These are phyloP conservation scores for Dolichomitus sp. DNA, from an alignment of 2,888 invertebrate species.

Conservation along the genomic window DNA sequence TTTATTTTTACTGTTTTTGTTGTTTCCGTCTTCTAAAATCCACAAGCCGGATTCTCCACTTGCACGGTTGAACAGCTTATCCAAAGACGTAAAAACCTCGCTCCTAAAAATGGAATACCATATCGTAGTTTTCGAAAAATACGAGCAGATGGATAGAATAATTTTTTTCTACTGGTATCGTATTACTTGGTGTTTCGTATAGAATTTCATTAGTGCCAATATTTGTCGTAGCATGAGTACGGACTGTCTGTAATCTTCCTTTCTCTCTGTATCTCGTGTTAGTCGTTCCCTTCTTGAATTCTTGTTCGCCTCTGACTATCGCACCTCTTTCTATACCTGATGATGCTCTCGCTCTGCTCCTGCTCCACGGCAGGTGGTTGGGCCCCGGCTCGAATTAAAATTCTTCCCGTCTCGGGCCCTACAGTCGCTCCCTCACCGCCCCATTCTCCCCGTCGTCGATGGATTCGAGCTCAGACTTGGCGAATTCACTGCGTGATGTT, in stretches of 20 bases:
- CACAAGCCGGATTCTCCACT: slow-evolving; percentile 8
- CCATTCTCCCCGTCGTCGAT: slow-evolving; percentile 29
- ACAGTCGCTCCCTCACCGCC: slow-evolving; percentile 11
- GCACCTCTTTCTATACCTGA: slow-evolving; percentile 43
- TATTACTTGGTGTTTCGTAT: slow-evolving; percentile 32
- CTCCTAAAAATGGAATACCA: slow-evolving; percentile 25
- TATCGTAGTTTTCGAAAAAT: slow-evolving; percentile 41
- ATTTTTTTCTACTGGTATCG: slow-evolving; percentile 42
- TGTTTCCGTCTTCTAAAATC: slow-evolving; percentile 24
- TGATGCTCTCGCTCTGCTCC: slow-evolving; percentile 9
- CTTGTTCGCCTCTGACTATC: neutral
- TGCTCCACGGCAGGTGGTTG: slow-evolving; percentile 2
- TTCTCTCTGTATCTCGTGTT: slow-evolving; percentile 28
- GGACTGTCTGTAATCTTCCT: slow-evolving; percentile 3
- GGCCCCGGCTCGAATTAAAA: slow-evolving; percentile 47
- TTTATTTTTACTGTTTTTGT: neutral
- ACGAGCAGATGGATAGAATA: slow-evolving; percentile 42
- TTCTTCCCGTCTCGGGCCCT: slow-evolving; percentile 52
- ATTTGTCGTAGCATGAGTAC: slow-evolving; percentile 31
- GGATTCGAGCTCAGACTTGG: slow-evolving; percentile 23
- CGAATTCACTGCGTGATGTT: slow-evolving; percentile 5
- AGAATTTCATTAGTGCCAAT: slow-evolving; percentile 48
- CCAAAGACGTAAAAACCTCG: slow-evolving; percentile 3
- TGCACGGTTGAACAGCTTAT: slow-evolving; percentile 14
- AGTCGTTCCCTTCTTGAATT: slow-evolving; percentile 11